Percentiles rank a stretch among this genome's conserved stretches.
Evolutionary conservation across 2,888 invertebrate species (phyloP).

Genomic region (Lutraria lutraria): DNA sequence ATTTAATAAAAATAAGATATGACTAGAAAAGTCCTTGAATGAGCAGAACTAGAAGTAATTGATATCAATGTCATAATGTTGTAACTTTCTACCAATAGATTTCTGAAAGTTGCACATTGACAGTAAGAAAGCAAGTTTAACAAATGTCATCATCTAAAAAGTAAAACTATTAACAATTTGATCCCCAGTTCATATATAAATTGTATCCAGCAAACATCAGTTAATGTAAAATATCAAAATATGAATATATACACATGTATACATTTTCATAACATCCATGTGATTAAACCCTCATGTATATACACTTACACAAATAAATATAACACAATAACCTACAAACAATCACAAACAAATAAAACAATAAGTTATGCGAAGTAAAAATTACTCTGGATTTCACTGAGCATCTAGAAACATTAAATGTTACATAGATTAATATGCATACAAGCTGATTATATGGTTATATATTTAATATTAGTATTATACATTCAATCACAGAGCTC

Average conservation of each 20-base stretch:
- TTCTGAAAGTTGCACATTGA: too few relatives aligned
- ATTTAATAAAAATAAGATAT: too few relatives aligned
- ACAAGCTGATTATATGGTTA: background rate
- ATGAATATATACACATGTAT: background rate
- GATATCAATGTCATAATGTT: too few relatives aligned
- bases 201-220: background rate
- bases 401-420: background rate
- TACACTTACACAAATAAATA: background rate
- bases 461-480: background rate
- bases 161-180: background rate
- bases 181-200: background rate
- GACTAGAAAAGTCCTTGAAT: too few relatives aligned
- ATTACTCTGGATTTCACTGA: slow-evolving; percentile 12
- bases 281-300: background rate
- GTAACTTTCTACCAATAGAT: too few relatives aligned
- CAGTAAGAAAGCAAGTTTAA: too few relatives aligned
- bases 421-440: background rate
- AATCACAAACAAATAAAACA: background rate
- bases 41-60: too few relatives aligned
- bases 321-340: background rate
- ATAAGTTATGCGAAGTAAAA: background rate
- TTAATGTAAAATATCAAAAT: background rate
- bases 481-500: too few relatives aligned
- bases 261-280: background rate
- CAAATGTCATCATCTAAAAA: background rate